A percentile compares a stretch with the other conserved stretches of the same genome.
Conservation (phyloP, 2,113 vertebrate species). For the Zingel zingel region DNA sequence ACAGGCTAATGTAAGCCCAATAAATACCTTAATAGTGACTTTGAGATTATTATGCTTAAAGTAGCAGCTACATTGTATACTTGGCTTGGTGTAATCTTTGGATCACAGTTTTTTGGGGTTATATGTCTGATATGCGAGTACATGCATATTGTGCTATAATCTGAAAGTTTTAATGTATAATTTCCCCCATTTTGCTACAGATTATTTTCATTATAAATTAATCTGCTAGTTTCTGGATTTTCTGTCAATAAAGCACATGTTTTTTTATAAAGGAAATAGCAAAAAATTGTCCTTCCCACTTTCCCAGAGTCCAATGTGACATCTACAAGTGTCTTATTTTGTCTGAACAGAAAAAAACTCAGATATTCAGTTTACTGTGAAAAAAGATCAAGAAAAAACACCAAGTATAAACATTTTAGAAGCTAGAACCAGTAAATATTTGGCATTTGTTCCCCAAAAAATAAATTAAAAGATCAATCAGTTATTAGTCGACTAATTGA, state of each 20-base stretch:
- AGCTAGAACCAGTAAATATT: neutral
- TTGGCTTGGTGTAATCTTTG: neutral
- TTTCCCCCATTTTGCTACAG: neutral
- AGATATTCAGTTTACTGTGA: neutral
- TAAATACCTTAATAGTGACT: neutral
- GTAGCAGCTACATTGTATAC: slow-evolving; percentile 8
- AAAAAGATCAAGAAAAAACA: neutral
- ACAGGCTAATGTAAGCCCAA: neutral
- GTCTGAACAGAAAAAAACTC: neutral
- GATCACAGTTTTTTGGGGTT: neutral
- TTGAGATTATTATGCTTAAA: neutral
- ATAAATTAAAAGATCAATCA: neutral
- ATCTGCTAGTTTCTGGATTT: neutral
- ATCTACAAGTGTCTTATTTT: neutral
- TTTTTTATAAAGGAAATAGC: neutral
- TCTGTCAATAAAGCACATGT: too few relatives aligned
- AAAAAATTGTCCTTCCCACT: neutral
- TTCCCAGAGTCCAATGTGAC: neutral
- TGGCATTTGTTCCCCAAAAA: neutral
- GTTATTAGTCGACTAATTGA: neutral
- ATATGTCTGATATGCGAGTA: neutral
- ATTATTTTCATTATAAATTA: neutral
- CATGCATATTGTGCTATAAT: slow-evolving; percentile 4
- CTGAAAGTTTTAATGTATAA: neutral
- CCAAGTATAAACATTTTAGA: neutral